A percentile compares a stretch with the other conserved stretches of the same genome.
These are phyloP conservation scores for Odontocolon sp. DNA, from an alignment of 2,888 invertebrate genomes.

Conservation along the genomic window DNA sequence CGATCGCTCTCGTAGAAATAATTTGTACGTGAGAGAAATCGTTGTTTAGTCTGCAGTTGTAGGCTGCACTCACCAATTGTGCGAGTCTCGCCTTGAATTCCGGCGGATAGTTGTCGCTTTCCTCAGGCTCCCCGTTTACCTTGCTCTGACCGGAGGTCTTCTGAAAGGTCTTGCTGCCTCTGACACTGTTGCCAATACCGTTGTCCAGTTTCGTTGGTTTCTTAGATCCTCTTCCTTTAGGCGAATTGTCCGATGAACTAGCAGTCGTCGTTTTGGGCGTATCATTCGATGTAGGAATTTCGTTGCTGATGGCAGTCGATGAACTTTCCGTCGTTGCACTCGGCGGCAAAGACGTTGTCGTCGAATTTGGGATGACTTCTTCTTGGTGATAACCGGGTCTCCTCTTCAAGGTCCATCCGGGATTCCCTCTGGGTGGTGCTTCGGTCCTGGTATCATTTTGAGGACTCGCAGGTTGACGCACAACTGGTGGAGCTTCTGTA, in stretches of 20 bases:
- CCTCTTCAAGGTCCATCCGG: slow-evolving; percentile 75
- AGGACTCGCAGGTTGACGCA: slow-evolving; percentile 31
- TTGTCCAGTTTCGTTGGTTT: slow-evolving; percentile 22
- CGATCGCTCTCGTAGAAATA: neutral
- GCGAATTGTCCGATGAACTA: slow-evolving; percentile 8
- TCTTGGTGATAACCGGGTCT: slow-evolving; percentile 64
- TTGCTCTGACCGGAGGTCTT: slow-evolving; percentile 61
- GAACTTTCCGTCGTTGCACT: slow-evolving; percentile 30
- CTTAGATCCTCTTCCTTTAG: slow-evolving; percentile 56
- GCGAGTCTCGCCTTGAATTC: slow-evolving; percentile 76
- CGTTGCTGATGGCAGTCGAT: slow-evolving; percentile 60
- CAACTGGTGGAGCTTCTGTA: slow-evolving; percentile 24
- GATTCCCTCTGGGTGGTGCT: slow-evolving; percentile 65
- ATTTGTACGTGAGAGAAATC: neutral
- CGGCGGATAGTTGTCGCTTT: slow-evolving; percentile 77
- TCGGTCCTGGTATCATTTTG: slow-evolving; percentile 25
- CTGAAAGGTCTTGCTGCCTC: slow-evolving; percentile 69
- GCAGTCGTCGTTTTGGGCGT: slow-evolving; percentile 26
- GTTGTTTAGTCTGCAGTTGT: neutral
- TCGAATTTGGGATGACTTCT: too few species aligned
- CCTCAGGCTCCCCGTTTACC: slow-evolving; percentile 60
- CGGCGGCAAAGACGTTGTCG: slow-evolving; percentile 15
- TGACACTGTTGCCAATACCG: slow-evolving; percentile 36
- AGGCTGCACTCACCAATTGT: slow-evolving; percentile 74
- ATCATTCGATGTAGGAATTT: slow-evolving; percentile 64